Evolutionary conservation across 2,888 invertebrate species (phyloP).

Genomic region (Phyllotreta striolata): DNA sequence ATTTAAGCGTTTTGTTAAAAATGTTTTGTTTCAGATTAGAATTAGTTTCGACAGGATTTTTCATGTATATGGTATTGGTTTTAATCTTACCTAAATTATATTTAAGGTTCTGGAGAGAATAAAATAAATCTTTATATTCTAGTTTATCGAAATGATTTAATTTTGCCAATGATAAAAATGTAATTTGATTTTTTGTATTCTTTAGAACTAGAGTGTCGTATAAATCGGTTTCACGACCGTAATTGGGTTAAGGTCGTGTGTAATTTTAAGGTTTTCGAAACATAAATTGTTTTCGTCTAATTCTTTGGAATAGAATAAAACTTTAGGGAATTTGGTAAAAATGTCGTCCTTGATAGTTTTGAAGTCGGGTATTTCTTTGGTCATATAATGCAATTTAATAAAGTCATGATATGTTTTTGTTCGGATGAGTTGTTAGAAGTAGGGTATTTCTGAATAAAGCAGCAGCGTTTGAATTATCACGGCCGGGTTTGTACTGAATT

Average conservation of each 20-base stretch:
- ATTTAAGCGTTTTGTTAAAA: too few relatives aligned
- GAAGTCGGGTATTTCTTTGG: constrained; percentile 23
- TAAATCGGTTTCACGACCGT: too few relatives aligned
- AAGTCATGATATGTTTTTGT: constrained; percentile 23
- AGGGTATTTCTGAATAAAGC: constrained; percentile 11
- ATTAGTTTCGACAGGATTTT: too few relatives aligned
- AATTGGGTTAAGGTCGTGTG: constrained; percentile 21
- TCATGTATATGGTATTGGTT: too few relatives aligned
- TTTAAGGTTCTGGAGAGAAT: constrained; percentile 3
- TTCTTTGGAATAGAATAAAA: constrained; percentile 33
- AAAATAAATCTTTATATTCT: neutral
- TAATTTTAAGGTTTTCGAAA: constrained; percentile 22
- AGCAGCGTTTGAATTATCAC: constrained; percentile 19
- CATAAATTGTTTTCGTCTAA: constrained; percentile 32
- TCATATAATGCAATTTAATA: constrained; percentile 35
- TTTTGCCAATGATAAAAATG: neutral
- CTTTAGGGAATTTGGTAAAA: constrained; percentile 30
- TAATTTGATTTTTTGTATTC: neutral
- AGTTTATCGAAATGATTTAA: constrained; percentile 7
- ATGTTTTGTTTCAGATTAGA: too few relatives aligned
- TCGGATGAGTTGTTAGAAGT: neutral
- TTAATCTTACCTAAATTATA: too few relatives aligned
- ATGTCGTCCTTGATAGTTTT: constrained; percentile 31
- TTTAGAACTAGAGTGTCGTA: too few relatives aligned
- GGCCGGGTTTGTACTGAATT: constrained; percentile 23